Evolutionary conservation across 1,140 invertebrate species (phyloP).

Genomic region (Oscheius sp.): DNA sequence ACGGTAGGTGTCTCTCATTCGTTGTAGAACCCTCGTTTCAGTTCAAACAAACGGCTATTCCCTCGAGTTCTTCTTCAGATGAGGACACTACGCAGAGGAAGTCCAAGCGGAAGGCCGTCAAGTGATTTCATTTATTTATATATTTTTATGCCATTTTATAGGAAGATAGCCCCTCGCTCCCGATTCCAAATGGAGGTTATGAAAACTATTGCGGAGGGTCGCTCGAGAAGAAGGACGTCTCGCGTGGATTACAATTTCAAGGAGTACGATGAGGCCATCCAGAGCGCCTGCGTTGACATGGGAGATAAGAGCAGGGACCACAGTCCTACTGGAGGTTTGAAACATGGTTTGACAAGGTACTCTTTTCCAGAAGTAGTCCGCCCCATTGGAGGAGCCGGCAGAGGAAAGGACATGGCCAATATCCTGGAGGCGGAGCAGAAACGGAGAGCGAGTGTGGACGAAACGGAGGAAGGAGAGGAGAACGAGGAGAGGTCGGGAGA

Average conservation of each 20-base stretch:
- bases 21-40: not conserved
- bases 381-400: slow-evolving; percentile 19
- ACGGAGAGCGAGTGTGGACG: slow-evolving; percentile 23
- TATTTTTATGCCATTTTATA: not conserved
- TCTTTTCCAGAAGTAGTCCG: slow-evolving; percentile 24
- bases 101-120: slow-evolving; percentile 51
- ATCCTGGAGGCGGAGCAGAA: slow-evolving; percentile 38
- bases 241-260: slow-evolving; percentile 57
- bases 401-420: slow-evolving; percentile 40
- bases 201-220: slow-evolving; percentile 54
- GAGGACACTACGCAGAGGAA: slow-evolving; percentile 50
- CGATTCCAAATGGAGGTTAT: slow-evolving; percentile 17
- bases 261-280: slow-evolving; percentile 53
- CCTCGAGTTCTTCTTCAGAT: slow-evolving; percentile 26
- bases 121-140: slow-evolving; percentile 26
- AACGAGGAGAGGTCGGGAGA: slow-evolving; percentile 1
- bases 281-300: slow-evolving; percentile 39
- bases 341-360: slow-evolving; percentile 8
- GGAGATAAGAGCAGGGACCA: slow-evolving; percentile 9
- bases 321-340: not conserved
- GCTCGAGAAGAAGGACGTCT: slow-evolving; percentile 42
- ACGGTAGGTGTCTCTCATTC: not conserved
- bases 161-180: slow-evolving; percentile 9
- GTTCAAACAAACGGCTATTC: slow-evolving; percentile 26
- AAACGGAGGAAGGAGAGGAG: slow-evolving; percentile 15